These are phyloP conservation scores for Archegozetes longisetosus DNA, from an alignment of 1,140 invertebrate species.

Conservation along the genomic window DNA sequence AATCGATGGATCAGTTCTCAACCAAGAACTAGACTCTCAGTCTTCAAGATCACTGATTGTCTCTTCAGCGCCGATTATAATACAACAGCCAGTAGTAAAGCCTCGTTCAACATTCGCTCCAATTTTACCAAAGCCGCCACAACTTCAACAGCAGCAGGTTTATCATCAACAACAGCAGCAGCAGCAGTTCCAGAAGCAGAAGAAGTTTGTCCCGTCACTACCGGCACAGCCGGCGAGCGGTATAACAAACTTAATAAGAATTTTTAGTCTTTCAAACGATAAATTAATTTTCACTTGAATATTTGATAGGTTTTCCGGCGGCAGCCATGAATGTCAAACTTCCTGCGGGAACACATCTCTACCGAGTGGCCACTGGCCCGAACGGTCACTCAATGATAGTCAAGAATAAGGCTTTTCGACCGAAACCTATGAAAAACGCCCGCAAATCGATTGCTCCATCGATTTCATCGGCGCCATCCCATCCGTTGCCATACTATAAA, in stretches of 20 bases:
- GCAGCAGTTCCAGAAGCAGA: too few species aligned
- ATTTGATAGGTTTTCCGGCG: not conserved
- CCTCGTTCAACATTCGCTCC: not conserved
- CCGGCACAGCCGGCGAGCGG: too few species aligned
- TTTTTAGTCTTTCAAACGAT: not conserved
- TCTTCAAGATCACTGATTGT: not conserved
- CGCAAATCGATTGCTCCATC: not conserved
- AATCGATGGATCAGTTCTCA: not conserved
- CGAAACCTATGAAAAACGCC: not conserved
- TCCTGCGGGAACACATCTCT: not conserved
- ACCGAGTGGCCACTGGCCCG: not conserved
- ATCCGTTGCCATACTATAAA: not conserved
- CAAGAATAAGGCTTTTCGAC: constrained; percentile 1
- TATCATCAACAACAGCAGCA: not conserved
- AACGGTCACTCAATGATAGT: constrained; percentile 9
- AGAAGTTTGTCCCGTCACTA: too few species aligned
- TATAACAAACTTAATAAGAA: not conserved
- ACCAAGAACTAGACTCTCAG: not conserved
- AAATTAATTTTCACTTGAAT: not conserved
- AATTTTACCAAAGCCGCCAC: not conserved
- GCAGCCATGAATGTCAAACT: not conserved
- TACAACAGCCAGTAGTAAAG: not conserved
- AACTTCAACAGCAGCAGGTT: not conserved
- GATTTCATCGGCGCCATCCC: not conserved
- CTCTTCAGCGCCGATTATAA: not conserved